A percentile compares a stretch with the other conserved stretches of the same genome.
Evolutionary conservation across 2,797 vertebrate species (phyloP).

Genomic region (Chloroceryle amazona): DNA sequence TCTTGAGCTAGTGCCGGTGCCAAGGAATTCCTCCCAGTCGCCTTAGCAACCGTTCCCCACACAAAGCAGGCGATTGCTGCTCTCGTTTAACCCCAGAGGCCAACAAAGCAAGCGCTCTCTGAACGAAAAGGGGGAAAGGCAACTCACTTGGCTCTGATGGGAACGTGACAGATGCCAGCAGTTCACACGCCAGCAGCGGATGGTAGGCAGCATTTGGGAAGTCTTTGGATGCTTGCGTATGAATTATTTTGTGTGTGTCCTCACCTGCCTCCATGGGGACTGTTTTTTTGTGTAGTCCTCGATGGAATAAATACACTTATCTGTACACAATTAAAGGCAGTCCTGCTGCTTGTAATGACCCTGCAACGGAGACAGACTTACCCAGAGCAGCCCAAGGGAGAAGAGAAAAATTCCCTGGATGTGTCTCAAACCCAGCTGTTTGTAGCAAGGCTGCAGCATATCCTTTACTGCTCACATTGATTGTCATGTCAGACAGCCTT

Average conservation of each 20-base stretch:
- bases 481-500: background rate
- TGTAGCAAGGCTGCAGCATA: background rate
- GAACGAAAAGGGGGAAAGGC: background rate
- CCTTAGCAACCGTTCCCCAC: background rate
- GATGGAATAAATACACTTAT: background rate
- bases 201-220: background rate
- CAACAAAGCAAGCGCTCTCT: background rate
- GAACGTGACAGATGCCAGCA: background rate
- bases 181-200: background rate
- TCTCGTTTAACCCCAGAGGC: background rate
- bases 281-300: background rate
- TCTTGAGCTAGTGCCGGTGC: background rate
- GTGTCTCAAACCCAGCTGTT: background rate
- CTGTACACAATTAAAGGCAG: background rate
- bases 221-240: background rate
- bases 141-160: background rate
- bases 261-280: background rate
- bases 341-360: background rate
- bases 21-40: constrained; percentile 45
- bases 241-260: background rate
- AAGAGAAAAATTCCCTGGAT: background rate
- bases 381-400: background rate
- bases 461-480: background rate
- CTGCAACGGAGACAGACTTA: background rate
- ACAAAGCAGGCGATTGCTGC: background rate